Evolutionary conservation across 1,140 invertebrate genomes (phyloP).

Genomic region (Phthorimaea operculella): DNA sequence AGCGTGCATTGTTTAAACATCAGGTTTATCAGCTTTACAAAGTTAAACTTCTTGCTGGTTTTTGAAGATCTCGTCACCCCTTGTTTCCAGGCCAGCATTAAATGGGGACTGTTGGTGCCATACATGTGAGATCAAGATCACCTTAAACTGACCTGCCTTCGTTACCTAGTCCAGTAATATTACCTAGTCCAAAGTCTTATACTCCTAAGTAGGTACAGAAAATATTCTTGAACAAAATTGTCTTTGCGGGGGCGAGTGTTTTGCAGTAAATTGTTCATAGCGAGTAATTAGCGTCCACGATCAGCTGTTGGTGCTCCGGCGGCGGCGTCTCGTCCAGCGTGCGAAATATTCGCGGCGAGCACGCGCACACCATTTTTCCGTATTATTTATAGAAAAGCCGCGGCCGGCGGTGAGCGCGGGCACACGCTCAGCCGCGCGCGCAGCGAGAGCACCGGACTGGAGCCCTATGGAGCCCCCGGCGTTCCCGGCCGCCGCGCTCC

Average conservation of each 20-base stretch:
- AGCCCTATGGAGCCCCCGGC: slow-evolving; percentile 53
- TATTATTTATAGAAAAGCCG: slow-evolving; percentile 61
- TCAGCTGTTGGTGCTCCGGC: slow-evolving; percentile 25
- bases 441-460: slow-evolving; percentile 36
- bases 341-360: slow-evolving; percentile 52
- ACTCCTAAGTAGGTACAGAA: too few species aligned
- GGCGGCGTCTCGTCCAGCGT: slow-evolving; percentile 4
- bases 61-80: too few species aligned
- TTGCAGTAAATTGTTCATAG: not conserved
- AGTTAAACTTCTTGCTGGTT: too few species aligned
- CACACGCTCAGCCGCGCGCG: slow-evolving; percentile 52
- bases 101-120: too few species aligned
- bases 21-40: too few species aligned
- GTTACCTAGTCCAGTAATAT: too few species aligned
- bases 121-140: too few species aligned
- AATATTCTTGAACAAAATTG: too few species aligned
- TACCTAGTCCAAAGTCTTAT: too few species aligned
- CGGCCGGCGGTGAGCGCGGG: slow-evolving; percentile 35
- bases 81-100: too few species aligned
- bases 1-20: too few species aligned
- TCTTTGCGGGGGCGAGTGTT: not conserved
- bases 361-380: slow-evolving; percentile 55
- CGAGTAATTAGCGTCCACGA: slow-evolving; percentile 8
- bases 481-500: slow-evolving; percentile 32
- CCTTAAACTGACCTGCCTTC: too few species aligned